Percentiles rank a stretch among this genome's conserved stretches.
phyloP scores from a whole-genome alignment of 2,888 invertebrate genomes.

The Eustalomyia histrio region DNA sequence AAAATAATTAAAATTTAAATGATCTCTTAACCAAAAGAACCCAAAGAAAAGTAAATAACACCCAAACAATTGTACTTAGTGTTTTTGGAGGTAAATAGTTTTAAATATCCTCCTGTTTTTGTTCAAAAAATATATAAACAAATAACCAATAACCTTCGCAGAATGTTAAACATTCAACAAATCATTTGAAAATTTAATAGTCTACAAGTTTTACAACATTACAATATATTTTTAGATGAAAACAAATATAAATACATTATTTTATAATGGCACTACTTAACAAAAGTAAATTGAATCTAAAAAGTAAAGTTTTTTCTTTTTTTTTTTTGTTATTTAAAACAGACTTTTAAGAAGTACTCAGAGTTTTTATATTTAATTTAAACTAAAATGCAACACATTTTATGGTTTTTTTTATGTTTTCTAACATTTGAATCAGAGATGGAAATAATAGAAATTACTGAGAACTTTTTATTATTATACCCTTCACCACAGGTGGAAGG shows the following conservation, averaged over 20 bases:
- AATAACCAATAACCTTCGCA: too few species aligned
- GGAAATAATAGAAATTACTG: too few species aligned
- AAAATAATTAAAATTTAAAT: too few species aligned
- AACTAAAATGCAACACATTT: constrained; percentile 49
- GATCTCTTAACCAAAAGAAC: too few species aligned
- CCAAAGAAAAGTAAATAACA: too few species aligned
- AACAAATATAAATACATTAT: not conserved
- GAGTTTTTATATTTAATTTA: constrained; percentile 30
- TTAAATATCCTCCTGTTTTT: too few species aligned
- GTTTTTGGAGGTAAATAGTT: too few species aligned
- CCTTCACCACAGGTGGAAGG: too few species aligned
- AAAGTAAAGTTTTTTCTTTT: constrained; percentile 34
- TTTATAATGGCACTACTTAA: constrained; percentile 8
- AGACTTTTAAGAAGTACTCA: constrained; percentile 19
- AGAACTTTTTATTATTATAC: too few species aligned
- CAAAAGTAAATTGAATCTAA: constrained; percentile 21
- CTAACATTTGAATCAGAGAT: too few species aligned
- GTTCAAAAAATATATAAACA: too few species aligned
- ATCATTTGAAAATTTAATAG: not conserved
- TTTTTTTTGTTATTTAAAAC: not conserved
- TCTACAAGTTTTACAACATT: not conserved
- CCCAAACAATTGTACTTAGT: too few species aligned
- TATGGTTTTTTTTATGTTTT: constrained; percentile 21
- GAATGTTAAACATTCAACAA: not conserved
- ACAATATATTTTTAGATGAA: not conserved